A percentile compares a stretch with the other conserved stretches of the same genome.
These are phyloP conservation scores for Todiramphus chloris DNA, from an alignment of 2,113 vertebrate genomes.

Conservation along the genomic window DNA sequence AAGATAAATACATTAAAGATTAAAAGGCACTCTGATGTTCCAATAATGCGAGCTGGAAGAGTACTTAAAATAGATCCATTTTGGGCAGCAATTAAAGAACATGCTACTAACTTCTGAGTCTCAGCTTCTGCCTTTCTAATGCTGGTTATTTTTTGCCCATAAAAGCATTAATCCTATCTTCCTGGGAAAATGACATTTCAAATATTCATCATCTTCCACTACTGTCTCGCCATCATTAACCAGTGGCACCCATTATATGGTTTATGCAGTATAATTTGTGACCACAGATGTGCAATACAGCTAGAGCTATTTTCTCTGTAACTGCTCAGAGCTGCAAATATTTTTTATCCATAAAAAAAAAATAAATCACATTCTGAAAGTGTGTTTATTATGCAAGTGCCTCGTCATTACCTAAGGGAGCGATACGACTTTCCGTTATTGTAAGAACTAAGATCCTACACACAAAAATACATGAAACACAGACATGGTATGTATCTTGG, in stretches of 20 bases:
- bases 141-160: conserved; percentile 47
- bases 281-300: background rate
- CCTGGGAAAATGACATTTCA: conserved; percentile 30
- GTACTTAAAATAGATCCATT: conserved; percentile 43
- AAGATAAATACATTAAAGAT: conserved; percentile 49
- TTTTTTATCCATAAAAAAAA: background rate
- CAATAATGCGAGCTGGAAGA: background rate
- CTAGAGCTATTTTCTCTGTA: background rate
- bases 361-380: background rate
- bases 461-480: background rate
- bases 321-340: background rate
- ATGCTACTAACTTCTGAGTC: background rate
- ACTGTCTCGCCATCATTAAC: background rate
- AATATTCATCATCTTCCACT: conserved; percentile 26
- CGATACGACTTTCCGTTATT: background rate
- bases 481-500: background rate
- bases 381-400: background rate
- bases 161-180: conserved; percentile 29
- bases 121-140: conserved; percentile 2
- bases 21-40: background rate
- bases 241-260: background rate
- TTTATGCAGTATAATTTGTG: background rate
- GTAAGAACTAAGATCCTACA: background rate
- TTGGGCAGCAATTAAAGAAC: conserved; percentile 39
- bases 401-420: background rate